Percentiles rank a stretch among this genome's conserved stretches.
phyloP scores from a whole-genome alignment of 2,888 invertebrate genomes.

The Elegia similella region DNA sequence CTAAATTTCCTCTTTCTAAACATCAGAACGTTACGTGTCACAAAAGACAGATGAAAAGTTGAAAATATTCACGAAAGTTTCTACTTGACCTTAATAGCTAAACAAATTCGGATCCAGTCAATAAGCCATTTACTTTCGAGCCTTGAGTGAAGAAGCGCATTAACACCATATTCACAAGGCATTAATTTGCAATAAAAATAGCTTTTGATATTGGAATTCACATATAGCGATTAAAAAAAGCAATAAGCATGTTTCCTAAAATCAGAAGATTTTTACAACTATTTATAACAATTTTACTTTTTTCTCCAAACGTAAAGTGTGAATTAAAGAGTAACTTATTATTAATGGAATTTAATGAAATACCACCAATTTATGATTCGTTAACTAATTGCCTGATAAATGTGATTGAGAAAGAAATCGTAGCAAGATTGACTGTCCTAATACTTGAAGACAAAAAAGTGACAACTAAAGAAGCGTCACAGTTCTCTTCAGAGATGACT shows the following conservation, averaged over 20 bases:
- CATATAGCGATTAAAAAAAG: too few relatives aligned
- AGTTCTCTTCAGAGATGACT: slow-evolving; percentile 1
- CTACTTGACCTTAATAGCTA: not conserved
- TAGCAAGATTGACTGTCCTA: not conserved
- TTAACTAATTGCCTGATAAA: slow-evolving; percentile 2
- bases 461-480: not conserved
- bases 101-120: not conserved
- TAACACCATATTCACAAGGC: too few relatives aligned
- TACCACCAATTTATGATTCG: not conserved
- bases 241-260: not conserved
- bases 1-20: not conserved
- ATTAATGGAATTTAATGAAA: not conserved
- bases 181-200: too few relatives aligned
- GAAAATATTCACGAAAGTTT: not conserved
- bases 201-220: too few relatives aligned
- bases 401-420: not conserved
- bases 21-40: not conserved
- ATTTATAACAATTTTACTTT: not conserved
- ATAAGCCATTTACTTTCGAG: too few relatives aligned
- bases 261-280: not conserved
- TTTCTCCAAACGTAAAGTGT: not conserved
- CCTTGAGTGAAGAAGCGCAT: too few relatives aligned
- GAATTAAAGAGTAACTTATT: not conserved
- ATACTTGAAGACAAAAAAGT: not conserved
- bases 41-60: not conserved